A percentile compares a stretch with the other conserved stretches of the same genome.
phyloP scores from a whole-genome alignment of 2,797 vertebrate species.

The Vireo griseus region DNA sequence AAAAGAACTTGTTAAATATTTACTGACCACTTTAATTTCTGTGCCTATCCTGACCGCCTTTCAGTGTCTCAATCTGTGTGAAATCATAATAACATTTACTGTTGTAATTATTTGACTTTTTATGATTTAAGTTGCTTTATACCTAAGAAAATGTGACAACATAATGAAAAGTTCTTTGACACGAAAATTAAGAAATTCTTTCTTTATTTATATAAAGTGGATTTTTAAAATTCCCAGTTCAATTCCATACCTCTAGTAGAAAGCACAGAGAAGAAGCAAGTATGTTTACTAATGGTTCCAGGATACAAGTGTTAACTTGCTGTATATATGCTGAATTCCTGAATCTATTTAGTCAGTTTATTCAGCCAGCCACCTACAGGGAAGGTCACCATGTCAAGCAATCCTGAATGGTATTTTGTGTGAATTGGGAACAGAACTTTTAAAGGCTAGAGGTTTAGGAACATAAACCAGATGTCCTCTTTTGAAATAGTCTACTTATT shows the following conservation, averaged over 20 bases:
- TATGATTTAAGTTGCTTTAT: neutral
- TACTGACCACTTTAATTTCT: slow-evolving; percentile 77
- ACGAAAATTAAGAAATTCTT: neutral
- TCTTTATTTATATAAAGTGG: neutral
- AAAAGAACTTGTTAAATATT: slow-evolving; percentile 86
- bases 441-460: slow-evolving; percentile 72
- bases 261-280: neutral
- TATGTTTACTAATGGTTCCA: slow-evolving; percentile 26
- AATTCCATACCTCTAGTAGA: neutral
- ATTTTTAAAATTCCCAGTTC: neutral
- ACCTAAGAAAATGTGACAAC: neutral
- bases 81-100: slow-evolving; percentile 13
- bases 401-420: slow-evolving; percentile 74
- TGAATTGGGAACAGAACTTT: slow-evolving; percentile 73
- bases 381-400: slow-evolving; percentile 73
- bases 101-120: neutral
- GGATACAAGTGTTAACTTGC: slow-evolving; percentile 58
- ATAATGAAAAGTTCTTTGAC: neutral
- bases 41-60: neutral
- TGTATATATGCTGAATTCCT: slow-evolving; percentile 58
- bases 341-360: slow-evolving; percentile 68
- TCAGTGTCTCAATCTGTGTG: neutral
- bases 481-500: slow-evolving; percentile 72
- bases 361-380: slow-evolving; percentile 67
- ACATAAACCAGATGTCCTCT: slow-evolving; percentile 79